These are phyloP conservation scores for Platalea minor DNA, from an alignment of 2,797 vertebrate species.

Conservation along the genomic window DNA sequence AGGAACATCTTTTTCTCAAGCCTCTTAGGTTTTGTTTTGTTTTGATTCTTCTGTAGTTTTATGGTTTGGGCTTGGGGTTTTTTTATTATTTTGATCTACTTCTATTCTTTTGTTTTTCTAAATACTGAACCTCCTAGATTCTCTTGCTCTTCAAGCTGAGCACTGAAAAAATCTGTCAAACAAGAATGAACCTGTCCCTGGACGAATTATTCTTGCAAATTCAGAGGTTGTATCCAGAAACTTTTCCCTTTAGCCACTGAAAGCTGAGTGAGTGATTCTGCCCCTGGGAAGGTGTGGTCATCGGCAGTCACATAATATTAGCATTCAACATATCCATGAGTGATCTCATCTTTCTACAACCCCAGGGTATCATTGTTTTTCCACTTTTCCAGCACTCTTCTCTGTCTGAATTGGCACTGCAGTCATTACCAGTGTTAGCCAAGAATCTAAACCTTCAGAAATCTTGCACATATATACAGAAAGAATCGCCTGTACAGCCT, in stretches of 20 bases:
- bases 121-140: neutral
- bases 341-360: constrained; percentile 29
- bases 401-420: constrained; percentile 6
- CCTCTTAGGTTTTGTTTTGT: neutral
- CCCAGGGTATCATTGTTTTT: constrained; percentile 23
- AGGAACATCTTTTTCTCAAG: neutral
- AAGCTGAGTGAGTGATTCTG: constrained; percentile 2
- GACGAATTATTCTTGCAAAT: constrained; percentile 25
- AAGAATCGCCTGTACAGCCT: neutral
- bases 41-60: neutral
- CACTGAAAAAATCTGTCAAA: neutral
- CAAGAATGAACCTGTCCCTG: neutral
- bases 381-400: neutral
- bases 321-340: constrained; percentile 3
- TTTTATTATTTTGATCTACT: neutral
- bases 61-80: neutral
- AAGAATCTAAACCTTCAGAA: neutral
- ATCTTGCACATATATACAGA: neutral
- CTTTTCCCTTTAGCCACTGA: neutral
- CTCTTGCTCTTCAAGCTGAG: neutral
- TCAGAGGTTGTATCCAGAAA: constrained; percentile 9
- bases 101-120: neutral
- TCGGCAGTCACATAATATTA: constrained; percentile 21
- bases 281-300: constrained; percentile 50
- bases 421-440: neutral